Evolutionary conservation across 2,113 vertebrate genomes (phyloP).

Genomic region (Ammospiza caudacuta): DNA sequence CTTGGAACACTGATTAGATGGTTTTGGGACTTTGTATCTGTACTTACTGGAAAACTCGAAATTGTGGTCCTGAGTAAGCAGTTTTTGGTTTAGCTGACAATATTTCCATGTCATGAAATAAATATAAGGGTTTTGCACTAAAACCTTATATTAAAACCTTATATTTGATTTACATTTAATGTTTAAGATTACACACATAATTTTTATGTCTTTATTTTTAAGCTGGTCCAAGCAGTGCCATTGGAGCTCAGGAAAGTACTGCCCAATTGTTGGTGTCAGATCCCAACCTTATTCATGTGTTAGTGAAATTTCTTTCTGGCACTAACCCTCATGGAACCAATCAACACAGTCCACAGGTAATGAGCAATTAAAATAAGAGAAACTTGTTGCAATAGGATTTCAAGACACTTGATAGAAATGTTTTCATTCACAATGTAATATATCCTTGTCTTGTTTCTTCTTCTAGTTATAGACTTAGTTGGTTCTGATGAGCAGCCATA

Average conservation of each 20-base stretch:
- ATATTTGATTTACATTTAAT: background rate
- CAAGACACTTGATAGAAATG: background rate
- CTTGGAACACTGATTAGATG: background rate
- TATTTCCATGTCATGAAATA: background rate
- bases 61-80: background rate
- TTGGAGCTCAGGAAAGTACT: slow-evolving; percentile 90
- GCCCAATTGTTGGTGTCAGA: slow-evolving; percentile 97
- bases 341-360: slow-evolving; percentile 96
- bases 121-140: background rate
- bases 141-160: background rate
- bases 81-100: background rate
- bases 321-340: slow-evolving; percentile 93
- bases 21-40: background rate
- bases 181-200: background rate
- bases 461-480: background rate
- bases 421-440: background rate
- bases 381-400: background rate
- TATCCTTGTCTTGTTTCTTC: background rate
- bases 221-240: slow-evolving; percentile 83
- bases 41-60: background rate
- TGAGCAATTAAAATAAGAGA: background rate
- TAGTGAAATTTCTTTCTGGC: slow-evolving; percentile 97
- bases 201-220: slow-evolving; percentile 31
- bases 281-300: slow-evolving; percentile 91
- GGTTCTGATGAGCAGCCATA: background rate